Evolutionary conservation across 1,140 invertebrate genomes (phyloP), one percentile per base, ranked within the genome.

Genomic region (Macrotrachela quadricornifera): DNA sequence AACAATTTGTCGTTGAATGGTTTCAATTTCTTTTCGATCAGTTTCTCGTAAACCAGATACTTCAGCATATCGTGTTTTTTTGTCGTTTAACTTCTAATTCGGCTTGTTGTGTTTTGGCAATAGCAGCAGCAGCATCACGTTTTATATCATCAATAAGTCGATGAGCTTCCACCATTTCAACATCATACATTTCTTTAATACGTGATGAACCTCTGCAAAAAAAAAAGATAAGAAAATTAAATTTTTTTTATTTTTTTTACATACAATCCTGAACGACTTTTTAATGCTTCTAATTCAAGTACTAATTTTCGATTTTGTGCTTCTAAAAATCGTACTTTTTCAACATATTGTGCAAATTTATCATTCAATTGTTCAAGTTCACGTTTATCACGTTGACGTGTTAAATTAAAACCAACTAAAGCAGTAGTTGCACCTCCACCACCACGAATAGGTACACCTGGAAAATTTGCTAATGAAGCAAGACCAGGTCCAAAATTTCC

Each of bases 311-410:
- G 62, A 59, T 70, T 71, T 56, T 71, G 69, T n/a, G 73, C 73
- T 53, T 74, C 73, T 14, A 74, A 60, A 56, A 71, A 74, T 42
- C 72, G 63, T 17, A 72, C 70, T 49, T 73, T 62, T 57, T 75
- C 73, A 56, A 74, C 74, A 62, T 74, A 74, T 53, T 57, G 62
- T 48, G 72, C 73, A 55, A 74, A 66, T 40, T 70, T 61, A 57
- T 73, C 70, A 59, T 74, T 74, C 50, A 75, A 57, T 48, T 72
- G 71, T 56, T 68, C 67, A 62, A 74, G 63, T 46, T 74, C 71
- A 57, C 71, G 68, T 64, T 74, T 74, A 57, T 74, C 73, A 51
- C 65, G 66, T 57, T 73, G 69, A 12, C 73, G 38, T 21, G 39
- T 54, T 17, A 12, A 39, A 15, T 42, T 42, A 10, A 42, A 4